phyloP scores from a whole-genome alignment of 1,140 invertebrate genomes.

The Brachionus angularis region DNA sequence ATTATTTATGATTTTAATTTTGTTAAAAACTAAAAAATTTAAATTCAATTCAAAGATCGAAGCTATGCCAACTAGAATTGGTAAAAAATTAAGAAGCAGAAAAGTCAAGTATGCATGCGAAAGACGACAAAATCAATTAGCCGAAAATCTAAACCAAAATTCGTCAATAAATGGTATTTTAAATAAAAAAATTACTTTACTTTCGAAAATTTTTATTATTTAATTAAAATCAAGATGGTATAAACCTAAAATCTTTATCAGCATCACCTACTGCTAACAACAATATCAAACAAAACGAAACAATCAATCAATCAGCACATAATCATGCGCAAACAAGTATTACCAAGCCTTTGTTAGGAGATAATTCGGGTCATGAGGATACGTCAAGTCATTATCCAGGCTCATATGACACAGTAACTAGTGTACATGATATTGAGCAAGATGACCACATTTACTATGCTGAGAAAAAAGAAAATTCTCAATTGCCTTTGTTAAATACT shows the following conservation, averaged over 20 bases:
- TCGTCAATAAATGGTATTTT: not conserved
- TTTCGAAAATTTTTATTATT: not conserved
- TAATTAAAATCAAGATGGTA: not conserved
- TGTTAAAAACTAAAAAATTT: no score
- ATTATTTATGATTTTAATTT: not conserved
- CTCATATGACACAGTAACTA: constrained; percentile 31
- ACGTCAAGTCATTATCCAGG: constrained; percentile 12
- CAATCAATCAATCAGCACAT: no score
- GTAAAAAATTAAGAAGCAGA: constrained; percentile 25
- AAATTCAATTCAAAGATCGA: constrained; percentile 10
- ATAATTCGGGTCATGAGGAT: not conserved
- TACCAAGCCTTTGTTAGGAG: not conserved
- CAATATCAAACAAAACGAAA: no score
- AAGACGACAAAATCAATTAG: constrained; percentile 22
- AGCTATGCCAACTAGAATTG: constrained; percentile 35
- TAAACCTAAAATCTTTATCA: not conserved
- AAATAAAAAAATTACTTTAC: not conserved
- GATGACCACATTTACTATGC: constrained; percentile 24
- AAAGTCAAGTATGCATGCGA: constrained; percentile 39
- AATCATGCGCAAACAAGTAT: no score
- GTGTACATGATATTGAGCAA: constrained; percentile 37
- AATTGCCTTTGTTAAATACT: not conserved
- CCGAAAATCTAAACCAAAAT: not conserved
- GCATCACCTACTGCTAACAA: not conserved
- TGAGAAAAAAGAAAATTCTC: not conserved